Percentiles rank a stretch among this genome's conserved stretches.
phyloP scores from a whole-genome alignment of 2,797 vertebrate species.

The Macropodus opercularis region DNA sequence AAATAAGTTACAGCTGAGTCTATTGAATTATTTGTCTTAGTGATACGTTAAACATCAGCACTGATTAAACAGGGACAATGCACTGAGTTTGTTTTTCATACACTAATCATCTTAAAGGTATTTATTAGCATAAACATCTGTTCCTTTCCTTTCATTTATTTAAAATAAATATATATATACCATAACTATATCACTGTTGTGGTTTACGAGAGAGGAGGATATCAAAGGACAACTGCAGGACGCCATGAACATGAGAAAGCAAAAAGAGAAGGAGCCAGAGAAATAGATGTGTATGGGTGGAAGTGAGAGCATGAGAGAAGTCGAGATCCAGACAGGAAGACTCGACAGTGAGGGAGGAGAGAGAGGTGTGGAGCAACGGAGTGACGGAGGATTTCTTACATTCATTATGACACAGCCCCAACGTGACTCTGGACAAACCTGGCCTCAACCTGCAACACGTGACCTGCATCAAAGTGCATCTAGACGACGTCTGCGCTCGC shows the following conservation, averaged over 20 bases:
- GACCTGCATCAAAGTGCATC: constrained; percentile 28
- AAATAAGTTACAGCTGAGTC: background rate
- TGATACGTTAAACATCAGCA: background rate
- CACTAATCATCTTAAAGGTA: background rate
- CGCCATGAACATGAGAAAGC: constrained; percentile 50
- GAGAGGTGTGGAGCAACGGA: constrained; percentile 12
- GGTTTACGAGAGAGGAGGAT: constrained; percentile 67
- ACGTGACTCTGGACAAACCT: constrained; percentile 18
- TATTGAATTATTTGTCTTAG: background rate
- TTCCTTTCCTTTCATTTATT: no score
- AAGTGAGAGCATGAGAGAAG: constrained; percentile 28
- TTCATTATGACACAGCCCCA: constrained; percentile 18
- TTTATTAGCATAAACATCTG: no score
- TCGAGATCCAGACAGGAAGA: constrained; percentile 41
- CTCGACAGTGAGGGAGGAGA: constrained; percentile 49
- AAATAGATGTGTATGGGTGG: no score
- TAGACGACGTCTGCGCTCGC: background rate
- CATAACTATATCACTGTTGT: no score
- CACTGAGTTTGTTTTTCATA: background rate
- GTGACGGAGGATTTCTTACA: constrained; percentile 16
- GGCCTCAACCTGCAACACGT: constrained; percentile 7
- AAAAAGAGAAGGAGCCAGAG: no score
- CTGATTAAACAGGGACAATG: background rate
- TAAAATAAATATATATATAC: no score
- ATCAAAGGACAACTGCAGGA: constrained; percentile 58